phyloP scores from a whole-genome alignment of 2,888 invertebrate species.

The Hymenopus coronatus region DNA sequence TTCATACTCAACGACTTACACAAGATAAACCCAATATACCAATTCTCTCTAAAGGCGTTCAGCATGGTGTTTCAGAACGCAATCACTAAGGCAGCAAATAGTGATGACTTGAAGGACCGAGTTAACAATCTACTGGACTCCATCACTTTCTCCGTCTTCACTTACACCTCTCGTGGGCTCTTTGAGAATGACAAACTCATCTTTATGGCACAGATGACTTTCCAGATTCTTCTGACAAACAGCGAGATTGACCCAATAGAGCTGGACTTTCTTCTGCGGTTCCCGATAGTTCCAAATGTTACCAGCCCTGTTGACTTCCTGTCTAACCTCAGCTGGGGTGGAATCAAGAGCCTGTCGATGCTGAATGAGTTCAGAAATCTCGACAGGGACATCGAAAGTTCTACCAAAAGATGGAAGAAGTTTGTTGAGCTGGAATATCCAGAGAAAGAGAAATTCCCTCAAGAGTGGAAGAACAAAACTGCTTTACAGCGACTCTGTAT shows the following conservation, averaged over 20 bases:
- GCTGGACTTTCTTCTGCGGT: constrained; percentile 83
- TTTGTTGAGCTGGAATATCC: constrained; percentile 90
- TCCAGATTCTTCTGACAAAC: constrained; percentile 65
- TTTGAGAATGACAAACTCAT: constrained; percentile 91
- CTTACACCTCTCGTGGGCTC: constrained; percentile 85
- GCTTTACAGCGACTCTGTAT: constrained; percentile 85
- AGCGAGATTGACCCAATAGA: constrained; percentile 72
- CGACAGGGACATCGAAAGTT: constrained; percentile 50
- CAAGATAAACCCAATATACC: constrained; percentile 93
- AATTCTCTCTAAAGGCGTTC: constrained; percentile 93
- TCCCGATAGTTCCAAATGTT: constrained; percentile 72
- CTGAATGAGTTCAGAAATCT: constrained; percentile 79
- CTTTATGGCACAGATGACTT: constrained; percentile 81
- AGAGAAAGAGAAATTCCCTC: constrained; percentile 90
- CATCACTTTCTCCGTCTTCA: constrained; percentile 81
- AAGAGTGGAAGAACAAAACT: constrained; percentile 92
- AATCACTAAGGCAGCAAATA: constrained; percentile 63
- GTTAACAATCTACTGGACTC: constrained; percentile 79
- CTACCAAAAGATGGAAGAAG: constrained; percentile 73
- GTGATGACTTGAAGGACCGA: constrained; percentile 68
- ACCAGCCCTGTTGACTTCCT: constrained; percentile 81
- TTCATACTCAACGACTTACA: constrained; percentile 89
- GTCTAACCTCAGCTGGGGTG: constrained; percentile 75
- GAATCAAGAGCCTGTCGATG: constrained; percentile 70
- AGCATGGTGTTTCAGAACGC: constrained; percentile 88